Conservation (phyloP, 92 coral and sea anemone species). For the Zoanthus sansibaricus region DNA sequence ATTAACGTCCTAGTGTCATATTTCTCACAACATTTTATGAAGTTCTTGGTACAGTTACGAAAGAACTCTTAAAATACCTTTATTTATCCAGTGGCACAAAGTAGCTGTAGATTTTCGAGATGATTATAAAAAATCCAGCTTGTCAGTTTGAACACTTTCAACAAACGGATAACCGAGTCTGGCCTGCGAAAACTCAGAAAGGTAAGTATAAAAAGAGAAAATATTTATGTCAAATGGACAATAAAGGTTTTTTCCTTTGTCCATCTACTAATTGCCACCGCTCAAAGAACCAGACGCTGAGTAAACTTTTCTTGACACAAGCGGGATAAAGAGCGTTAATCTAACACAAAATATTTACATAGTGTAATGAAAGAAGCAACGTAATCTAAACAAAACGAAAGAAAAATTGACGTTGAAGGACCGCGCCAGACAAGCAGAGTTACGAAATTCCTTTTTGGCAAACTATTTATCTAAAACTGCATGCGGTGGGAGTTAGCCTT, state of each 20-base stretch:
- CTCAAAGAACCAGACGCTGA: slow-evolving; percentile 8
- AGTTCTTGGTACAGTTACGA: too few species aligned
- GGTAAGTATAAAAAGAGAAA: neutral
- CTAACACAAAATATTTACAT: slow-evolving; percentile 22
- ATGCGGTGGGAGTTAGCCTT: too few species aligned
- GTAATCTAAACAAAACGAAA: neutral
- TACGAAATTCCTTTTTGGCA: neutral
- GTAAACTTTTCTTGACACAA: slow-evolving; percentile 26
- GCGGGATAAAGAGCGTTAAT: slow-evolving; percentile 4
- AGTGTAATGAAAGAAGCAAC: neutral
- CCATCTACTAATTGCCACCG: slow-evolving; percentile 21
- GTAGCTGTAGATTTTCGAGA: too few species aligned
- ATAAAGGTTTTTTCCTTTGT: neutral
- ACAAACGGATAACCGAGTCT: too few species aligned
- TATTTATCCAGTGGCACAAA: too few species aligned
- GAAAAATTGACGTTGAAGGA: slow-evolving; percentile 30
- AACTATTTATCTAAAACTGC: slow-evolving; percentile 21
- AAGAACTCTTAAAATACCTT: too few species aligned
- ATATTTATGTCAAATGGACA: slow-evolving; percentile 7
- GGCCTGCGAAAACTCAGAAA: neutral
- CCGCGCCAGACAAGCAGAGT: slow-evolving; percentile 7
- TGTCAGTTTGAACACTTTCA: too few species aligned
- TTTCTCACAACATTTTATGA: too few species aligned
- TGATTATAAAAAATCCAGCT: too few species aligned
- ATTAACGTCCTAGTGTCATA: too few species aligned